Evolutionary conservation across 2,888 invertebrate species (phyloP), one percentile per base, ranked within the genome.

Genomic region (Drosophila eohydei): DNA sequence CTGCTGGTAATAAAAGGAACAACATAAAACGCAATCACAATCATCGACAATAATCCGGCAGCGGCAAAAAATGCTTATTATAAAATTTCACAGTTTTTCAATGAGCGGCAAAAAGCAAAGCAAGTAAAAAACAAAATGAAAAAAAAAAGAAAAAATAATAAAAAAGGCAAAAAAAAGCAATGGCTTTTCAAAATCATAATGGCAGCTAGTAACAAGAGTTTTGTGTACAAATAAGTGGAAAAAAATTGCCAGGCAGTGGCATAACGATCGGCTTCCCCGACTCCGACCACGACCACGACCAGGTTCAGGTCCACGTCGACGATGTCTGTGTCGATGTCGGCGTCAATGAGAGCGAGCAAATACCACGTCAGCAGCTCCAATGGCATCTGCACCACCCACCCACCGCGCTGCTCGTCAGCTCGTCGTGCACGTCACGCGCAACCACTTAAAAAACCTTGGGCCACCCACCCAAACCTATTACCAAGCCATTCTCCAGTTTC

Each of bases 181-280:
- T 91, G 91, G 91, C 90, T 91, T 91, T 91, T 91, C 85, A 90
- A 91, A 91, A 91, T 89, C 91, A 91, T 91, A 91, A 91, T 91
- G 91, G 91, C 91, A 91, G 91, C 91, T 90, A 89, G 91, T 90
- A 91, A 90, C 91, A 89, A 91, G 90, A 89, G 90, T 89, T 91
- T 86, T 89, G 87, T 87, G 88, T 80, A 86, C 88, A 84, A 84
- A 83, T 81, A 88, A 75, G 83, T 72, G 83, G 73, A 70, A 73
- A 81, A 74, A 80, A 71, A 80, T 66, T 78, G 77, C 73, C 71
- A 77, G 75, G 67, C 74, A 69, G 43, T 7, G 66, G 59, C 69
- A 70, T 67, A 55, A 64, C 74, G 81, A 85, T 83, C 83, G 48
- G 73, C 83, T 63, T 60, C 74, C 67, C 48, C 50, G 14, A 30